phyloP scores from a whole-genome alignment of 2,888 invertebrate species.

The Heterodera filipjevi region DNA sequence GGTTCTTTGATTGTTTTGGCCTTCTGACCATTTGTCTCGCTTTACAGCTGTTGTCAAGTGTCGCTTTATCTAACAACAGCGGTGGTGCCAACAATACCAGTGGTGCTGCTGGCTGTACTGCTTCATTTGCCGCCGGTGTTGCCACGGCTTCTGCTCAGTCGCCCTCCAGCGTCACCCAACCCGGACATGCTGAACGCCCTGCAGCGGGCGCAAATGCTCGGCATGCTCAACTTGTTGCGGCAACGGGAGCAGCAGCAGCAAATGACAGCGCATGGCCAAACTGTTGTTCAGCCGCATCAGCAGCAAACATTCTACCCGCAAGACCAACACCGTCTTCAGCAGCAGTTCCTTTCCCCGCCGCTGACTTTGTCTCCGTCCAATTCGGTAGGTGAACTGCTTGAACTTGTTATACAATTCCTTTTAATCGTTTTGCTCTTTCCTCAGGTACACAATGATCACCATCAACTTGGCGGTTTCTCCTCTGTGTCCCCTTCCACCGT shows the following conservation, averaged over 20 bases:
- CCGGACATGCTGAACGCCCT: neutral
- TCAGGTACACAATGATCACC: neutral
- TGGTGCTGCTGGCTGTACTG: neutral
- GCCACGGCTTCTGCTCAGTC: neutral
- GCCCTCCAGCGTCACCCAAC: neutral
- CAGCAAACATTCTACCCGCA: neutral
- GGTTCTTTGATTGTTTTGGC: neutral
- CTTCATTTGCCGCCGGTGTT: neutral
- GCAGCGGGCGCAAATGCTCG: constrained; percentile 11
- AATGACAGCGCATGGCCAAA: constrained; percentile 2
- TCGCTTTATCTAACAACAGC: neutral
- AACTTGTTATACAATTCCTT: neutral
- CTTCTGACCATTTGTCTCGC: neutral
- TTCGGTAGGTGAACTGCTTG: neutral
- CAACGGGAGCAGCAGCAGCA: constrained; percentile 1
- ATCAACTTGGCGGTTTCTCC: neutral
- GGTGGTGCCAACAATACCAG: neutral
- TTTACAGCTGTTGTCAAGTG: constrained; percentile 3
- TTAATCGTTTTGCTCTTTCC: neutral
- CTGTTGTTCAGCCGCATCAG: neutral
- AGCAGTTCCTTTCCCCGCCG: constrained; percentile 12
- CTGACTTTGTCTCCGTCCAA: constrained; percentile 1
- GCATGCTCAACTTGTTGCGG: neutral
- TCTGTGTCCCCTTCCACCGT: neutral
- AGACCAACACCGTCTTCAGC: neutral